These are phyloP conservation scores for Coracopsis vasa DNA, from an alignment of 2,113 vertebrate genomes.

Conservation along the genomic window DNA sequence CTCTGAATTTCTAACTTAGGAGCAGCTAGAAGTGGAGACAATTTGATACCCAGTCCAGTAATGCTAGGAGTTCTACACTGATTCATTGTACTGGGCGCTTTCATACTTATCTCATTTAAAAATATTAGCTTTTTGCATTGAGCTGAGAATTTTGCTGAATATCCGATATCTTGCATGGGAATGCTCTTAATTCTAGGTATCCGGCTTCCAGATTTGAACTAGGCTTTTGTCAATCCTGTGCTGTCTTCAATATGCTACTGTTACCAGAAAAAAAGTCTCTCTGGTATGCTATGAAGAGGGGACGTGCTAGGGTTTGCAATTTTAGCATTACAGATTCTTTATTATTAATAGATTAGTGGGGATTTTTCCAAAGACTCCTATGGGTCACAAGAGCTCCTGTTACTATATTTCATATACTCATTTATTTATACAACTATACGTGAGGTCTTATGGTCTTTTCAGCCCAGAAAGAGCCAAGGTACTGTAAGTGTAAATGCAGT, in stretches of 20 bases:
- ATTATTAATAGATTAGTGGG: constrained; percentile 60
- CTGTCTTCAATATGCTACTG: constrained; percentile 56
- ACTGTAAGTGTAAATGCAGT: not conserved
- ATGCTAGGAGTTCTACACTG: not conserved
- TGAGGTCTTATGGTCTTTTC: not conserved
- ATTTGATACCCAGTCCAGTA: not conserved
- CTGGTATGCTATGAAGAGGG: constrained; percentile 45
- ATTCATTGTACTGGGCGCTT: not conserved
- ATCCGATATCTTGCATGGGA: not conserved
- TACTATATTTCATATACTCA: constrained; percentile 54
- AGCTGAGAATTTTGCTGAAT: not conserved
- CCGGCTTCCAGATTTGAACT: constrained; percentile 24
- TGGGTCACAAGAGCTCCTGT: constrained; percentile 59
- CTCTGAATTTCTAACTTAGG: not conserved
- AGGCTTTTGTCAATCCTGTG: not conserved
- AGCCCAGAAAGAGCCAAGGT: constrained; percentile 4
- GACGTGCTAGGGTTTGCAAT: constrained; percentile 55
- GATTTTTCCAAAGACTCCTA: constrained; percentile 60
- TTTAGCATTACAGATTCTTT: constrained; percentile 64
- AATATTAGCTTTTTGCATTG: constrained; percentile 14
- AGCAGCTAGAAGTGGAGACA: not conserved
- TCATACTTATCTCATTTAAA: not conserved
- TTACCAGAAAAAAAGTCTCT: constrained; percentile 34
- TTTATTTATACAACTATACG: constrained; percentile 35
- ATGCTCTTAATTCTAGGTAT: constrained; percentile 22